These are phyloP conservation scores for Xanthia togata DNA, from an alignment of 2,888 invertebrate species.

Conservation along the genomic window DNA sequence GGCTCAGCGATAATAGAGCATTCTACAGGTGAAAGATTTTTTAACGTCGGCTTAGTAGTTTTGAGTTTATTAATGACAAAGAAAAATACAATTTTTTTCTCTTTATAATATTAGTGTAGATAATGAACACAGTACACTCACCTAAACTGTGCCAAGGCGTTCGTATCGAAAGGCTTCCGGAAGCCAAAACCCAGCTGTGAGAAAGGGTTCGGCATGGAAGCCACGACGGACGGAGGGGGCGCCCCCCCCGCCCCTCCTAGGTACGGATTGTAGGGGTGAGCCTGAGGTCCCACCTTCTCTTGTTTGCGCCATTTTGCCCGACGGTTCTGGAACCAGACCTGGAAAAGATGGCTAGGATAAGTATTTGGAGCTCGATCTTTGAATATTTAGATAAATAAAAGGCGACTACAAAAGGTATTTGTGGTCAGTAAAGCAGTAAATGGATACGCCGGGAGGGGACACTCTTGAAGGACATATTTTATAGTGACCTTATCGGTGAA, in stretches of 20 bases:
- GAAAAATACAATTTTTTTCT: too few species aligned
- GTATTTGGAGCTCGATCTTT: background rate
- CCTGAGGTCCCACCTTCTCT: constrained; percentile 97
- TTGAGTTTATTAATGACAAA: too few species aligned
- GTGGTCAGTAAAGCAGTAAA: background rate
- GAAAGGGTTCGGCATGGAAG: constrained; percentile 95
- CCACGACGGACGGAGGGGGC: constrained; percentile 93
- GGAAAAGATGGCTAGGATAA: constrained; percentile 77
- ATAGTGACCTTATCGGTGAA: background rate
- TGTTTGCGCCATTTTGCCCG: constrained; percentile 98
- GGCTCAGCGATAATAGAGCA: too few species aligned
- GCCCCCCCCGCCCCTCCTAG: constrained; percentile 91
- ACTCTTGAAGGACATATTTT: background rate
- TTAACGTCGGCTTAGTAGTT: too few species aligned
- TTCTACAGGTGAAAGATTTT: too few species aligned
- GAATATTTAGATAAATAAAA: background rate
- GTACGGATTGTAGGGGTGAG: constrained; percentile 97
- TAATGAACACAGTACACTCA: constrained; percentile 75
- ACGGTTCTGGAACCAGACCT: constrained; percentile 98
- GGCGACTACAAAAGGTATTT: background rate
- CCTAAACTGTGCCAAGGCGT: constrained; percentile 93
- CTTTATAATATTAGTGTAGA: too few species aligned
- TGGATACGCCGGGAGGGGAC: background rate
- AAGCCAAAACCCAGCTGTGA: constrained; percentile 94
- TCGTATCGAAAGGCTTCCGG: constrained; percentile 93